Evolutionary conservation across 2,888 invertebrate genomes (phyloP).

Genomic region (Pemphredon lugubris): DNA sequence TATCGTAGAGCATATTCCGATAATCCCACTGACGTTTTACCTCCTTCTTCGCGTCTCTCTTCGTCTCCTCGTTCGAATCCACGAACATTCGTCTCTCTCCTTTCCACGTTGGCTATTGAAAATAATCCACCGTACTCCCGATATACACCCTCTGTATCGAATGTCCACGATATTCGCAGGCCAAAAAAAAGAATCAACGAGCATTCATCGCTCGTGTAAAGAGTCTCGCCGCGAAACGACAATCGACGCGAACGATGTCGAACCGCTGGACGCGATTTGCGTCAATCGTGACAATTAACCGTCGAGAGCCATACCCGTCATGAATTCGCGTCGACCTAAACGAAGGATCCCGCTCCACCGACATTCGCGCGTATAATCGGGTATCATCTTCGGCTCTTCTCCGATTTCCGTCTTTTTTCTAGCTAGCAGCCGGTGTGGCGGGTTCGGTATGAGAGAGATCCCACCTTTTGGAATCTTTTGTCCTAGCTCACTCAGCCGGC

Average conservation of each 20-base stretch:
- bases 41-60: too few species aligned
- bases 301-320: slow-evolving; percentile 2
- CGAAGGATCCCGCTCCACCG: slow-evolving; percentile 9
- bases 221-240: neutral
- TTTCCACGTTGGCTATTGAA: too few species aligned
- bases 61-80: too few species aligned
- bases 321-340: slow-evolving; percentile 6
- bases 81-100: too few species aligned
- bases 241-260: neutral
- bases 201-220: neutral
- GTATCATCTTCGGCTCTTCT: slow-evolving; percentile 47
- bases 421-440: slow-evolving; percentile 38
- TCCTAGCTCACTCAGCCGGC: slow-evolving; percentile 35
- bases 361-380: slow-evolving; percentile 51
- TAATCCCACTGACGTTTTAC: too few species aligned
- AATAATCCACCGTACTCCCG: too few species aligned
- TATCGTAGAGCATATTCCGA: too few species aligned
- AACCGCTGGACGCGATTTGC: slow-evolving; percentile 24
- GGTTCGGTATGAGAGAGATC: neutral
- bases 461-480: slow-evolving; percentile 42
- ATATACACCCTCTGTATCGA: too few species aligned
- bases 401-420: slow-evolving; percentile 53
- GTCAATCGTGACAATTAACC: slow-evolving; percentile 34
- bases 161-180: too few species aligned
- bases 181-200: too few species aligned